Evolutionary conservation across 2,797 vertebrate genomes (phyloP).

Genomic region (Eleutherodactylus coqui): DNA sequence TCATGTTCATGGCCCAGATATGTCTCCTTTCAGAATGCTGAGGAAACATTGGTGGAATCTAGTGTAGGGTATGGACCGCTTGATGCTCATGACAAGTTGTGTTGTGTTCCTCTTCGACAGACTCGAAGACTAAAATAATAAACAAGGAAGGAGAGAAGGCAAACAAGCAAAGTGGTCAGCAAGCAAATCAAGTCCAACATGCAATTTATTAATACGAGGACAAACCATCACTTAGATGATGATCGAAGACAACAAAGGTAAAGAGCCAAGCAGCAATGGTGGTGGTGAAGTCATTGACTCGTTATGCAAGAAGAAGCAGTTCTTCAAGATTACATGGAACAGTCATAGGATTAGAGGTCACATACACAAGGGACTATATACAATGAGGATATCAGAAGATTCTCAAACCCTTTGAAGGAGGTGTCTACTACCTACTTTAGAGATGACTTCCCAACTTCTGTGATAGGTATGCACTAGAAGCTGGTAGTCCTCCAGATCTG

Average conservation of each 20-base stretch:
- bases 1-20: slow-evolving; percentile 43
- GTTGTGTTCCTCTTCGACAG: not conserved
- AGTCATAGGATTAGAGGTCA: not conserved
- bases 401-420: not conserved
- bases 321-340: not conserved
- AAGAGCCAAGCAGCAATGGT: not conserved
- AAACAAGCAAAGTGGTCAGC: slow-evolving; percentile 47
- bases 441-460: no score
- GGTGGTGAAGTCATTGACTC: not conserved
- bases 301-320: not conserved
- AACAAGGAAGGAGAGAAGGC: slow-evolving; percentile 23
- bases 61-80: not conserved
- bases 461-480: no score
- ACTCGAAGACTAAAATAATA: slow-evolving; percentile 21
- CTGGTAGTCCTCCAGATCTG: no score
- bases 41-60: not conserved
- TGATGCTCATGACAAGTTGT: slow-evolving; percentile 53
- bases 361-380: not conserved
- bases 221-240: not conserved
- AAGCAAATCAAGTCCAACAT: slow-evolving; percentile 55
- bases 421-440: not conserved
- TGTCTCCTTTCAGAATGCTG: not conserved
- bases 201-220: slow-evolving; percentile 59
- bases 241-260: slow-evolving; percentile 11
- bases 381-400: not conserved